Percentiles rank a stretch among this genome's conserved stretches.
phyloP scores from a whole-genome alignment of 2,797 vertebrate genomes.

The Intellagama lesueurii region DNA sequence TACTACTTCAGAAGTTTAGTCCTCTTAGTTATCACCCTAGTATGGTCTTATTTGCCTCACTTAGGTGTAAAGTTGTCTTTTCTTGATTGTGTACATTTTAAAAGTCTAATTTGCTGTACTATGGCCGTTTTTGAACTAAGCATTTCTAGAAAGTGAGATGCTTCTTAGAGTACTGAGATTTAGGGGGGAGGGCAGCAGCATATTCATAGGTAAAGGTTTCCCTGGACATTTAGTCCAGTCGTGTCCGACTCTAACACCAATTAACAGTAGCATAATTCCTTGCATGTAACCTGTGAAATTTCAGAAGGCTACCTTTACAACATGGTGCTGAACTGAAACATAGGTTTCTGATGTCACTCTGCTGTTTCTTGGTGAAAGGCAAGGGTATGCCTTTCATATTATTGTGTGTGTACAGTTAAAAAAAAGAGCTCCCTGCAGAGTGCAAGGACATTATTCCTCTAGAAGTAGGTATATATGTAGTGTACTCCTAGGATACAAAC shows the following conservation, averaged over 20 bases:
- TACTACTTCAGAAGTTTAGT: not conserved
- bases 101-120: not conserved
- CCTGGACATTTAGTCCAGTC: too few species aligned
- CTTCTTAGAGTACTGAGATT: not conserved
- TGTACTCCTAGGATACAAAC: not conserved
- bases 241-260: too few species aligned
- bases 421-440: not conserved
- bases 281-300: not conserved
- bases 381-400: too few species aligned
- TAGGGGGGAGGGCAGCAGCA: too few species aligned
- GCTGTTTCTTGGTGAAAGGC: not conserved
- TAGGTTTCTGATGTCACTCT: not conserved
- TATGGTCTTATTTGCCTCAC: not conserved
- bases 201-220: too few species aligned
- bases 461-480: not conserved
- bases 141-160: not conserved
- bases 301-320: not conserved
- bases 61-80: not conserved
- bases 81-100: not conserved
- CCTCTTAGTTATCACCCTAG: not conserved
- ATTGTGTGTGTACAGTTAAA: not conserved
- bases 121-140: not conserved
- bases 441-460: not conserved
- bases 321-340: not conserved
- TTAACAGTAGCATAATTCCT: not conserved